Evolutionary conservation across 2,113 vertebrate genomes (phyloP).

Genomic region (Rostratula benghalensis): DNA sequence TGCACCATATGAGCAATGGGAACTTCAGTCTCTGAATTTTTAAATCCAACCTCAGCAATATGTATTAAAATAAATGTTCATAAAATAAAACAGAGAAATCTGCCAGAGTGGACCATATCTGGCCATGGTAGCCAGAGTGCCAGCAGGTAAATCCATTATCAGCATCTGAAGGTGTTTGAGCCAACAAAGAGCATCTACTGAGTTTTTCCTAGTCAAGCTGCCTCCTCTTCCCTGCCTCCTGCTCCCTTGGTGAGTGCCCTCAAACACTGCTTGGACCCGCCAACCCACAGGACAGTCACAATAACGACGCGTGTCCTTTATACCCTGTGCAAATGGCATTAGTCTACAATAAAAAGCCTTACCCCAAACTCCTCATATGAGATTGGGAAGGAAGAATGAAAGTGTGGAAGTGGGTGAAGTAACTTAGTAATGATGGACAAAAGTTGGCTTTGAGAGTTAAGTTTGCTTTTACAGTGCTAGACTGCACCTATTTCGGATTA

Average conservation of each 20-base stretch:
- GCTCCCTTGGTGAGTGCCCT: neutral
- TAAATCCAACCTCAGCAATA: neutral
- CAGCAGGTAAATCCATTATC: neutral
- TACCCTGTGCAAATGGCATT: neutral
- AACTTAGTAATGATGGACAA: neutral
- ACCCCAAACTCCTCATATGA: too few relatives aligned
- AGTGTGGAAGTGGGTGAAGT: neutral
- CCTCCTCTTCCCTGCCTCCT: neutral
- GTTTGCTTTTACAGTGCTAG: neutral
- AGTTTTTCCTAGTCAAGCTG: neutral
- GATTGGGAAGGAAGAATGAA: neutral
- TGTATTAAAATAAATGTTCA: neutral
- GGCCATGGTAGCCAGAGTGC: neutral
- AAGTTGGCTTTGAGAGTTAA: neutral
- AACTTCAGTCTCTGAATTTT: neutral
- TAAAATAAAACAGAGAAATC: neutral
- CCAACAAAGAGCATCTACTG: neutral
- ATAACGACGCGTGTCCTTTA: neutral
- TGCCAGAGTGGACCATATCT: neutral
- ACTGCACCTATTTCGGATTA: neutral
- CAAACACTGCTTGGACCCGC: fast-evolving
- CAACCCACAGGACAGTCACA: neutral
- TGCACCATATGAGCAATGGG: neutral
- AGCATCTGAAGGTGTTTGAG: neutral
- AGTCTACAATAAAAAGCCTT: neutral